Conservation (phyloP, 2,113 vertebrate species). For the Neogobius melanostomus region DNA sequence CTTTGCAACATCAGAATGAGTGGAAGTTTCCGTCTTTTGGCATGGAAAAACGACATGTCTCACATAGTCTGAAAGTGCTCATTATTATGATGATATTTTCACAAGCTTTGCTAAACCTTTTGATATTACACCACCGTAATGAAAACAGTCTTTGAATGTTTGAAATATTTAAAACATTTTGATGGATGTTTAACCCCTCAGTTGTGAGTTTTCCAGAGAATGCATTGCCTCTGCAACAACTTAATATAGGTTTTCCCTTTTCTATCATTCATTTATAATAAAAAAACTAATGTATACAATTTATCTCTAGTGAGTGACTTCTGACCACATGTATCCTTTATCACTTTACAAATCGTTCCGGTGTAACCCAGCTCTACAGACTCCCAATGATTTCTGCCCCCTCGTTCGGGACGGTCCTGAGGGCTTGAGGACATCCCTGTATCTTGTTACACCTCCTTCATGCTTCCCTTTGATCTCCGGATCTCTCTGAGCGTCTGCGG, state of each 20-base stretch:
- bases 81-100: too few species aligned
- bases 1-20: too few species aligned
- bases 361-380: slow-evolving; percentile 18
- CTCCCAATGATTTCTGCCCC: slow-evolving; percentile 6
- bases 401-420: slow-evolving; percentile 2
- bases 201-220: too few species aligned
- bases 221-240: too few species aligned
- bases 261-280: not conserved
- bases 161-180: too few species aligned
- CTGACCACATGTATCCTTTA: not conserved
- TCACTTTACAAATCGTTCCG: slow-evolving; percentile 15
- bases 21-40: too few species aligned
- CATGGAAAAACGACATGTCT: too few species aligned
- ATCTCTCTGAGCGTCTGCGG: slow-evolving; percentile 31
- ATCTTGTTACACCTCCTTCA: slow-evolving; percentile 39
- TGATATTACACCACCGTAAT: too few species aligned
- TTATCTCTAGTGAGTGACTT: not conserved
- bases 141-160: too few species aligned
- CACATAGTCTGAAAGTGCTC: too few species aligned
- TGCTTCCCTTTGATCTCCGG: slow-evolving; percentile 40
- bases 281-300: not conserved
- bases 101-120: too few species aligned
- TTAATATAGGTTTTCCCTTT: not conserved
- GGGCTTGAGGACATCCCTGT: slow-evolving; percentile 38
- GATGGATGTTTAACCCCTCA: too few species aligned